A percentile compares a stretch with the other conserved stretches of the same genome.
Evolutionary conservation across 2,888 invertebrate species (phyloP).

Genomic region (Lissocephala sabroskyi): DNA sequence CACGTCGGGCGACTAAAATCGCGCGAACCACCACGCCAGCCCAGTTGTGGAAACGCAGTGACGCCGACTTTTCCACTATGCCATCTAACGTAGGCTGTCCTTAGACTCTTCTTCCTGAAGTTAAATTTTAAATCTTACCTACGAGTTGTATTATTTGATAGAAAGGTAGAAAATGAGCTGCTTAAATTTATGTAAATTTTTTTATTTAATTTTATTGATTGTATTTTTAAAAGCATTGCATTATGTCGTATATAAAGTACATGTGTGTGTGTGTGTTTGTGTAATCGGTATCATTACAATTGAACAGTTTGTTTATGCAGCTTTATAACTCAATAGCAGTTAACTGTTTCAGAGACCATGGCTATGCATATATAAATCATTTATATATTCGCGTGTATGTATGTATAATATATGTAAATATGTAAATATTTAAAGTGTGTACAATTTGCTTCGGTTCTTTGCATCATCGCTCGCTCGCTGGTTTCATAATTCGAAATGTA

Average conservation of each 20-base stretch:
- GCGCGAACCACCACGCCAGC: too few species aligned
- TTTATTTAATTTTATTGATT: conserved; percentile 51
- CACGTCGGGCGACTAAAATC: too few species aligned
- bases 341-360: conserved; percentile 63
- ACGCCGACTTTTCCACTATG: too few species aligned
- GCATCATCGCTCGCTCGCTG: neutral
- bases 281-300: conserved; percentile 51
- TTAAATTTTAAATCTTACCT: too few species aligned
- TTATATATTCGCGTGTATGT: conserved; percentile 25
- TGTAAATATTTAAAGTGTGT: conserved; percentile 26
- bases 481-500: neutral
- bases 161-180: neutral
- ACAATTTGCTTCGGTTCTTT: conserved; percentile 10
- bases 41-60: too few species aligned
- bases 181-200: neutral
- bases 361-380: conserved; percentile 53
- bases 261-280: too few species aligned
- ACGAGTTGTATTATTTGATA: neutral
- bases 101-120: too few species aligned
- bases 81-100: too few species aligned
- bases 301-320: conserved; percentile 57
- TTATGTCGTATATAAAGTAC: conserved; percentile 57
- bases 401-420: conserved; percentile 23
- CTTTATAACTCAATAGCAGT: conserved; percentile 63
- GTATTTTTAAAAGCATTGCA: conserved; percentile 68